Evolutionary conservation across 2,113 vertebrate species (phyloP), one percentile per base, ranked within the genome.

Genomic region (Podarcis raffonei): DNA sequence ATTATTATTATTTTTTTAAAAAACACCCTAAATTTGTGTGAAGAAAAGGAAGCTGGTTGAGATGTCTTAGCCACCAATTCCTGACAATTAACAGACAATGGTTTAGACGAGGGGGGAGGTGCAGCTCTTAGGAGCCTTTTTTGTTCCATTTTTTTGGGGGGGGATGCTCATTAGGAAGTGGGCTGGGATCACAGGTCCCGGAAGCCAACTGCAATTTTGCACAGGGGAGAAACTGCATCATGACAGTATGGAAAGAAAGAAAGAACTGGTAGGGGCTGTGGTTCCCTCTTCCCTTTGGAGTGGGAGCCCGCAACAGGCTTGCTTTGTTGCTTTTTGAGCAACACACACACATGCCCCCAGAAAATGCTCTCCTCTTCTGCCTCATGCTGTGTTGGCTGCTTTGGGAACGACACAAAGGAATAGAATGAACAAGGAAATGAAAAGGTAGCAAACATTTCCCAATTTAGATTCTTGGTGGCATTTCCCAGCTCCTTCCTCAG

Each of bases 221-320:
- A 39, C 48, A 0, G 0, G 2, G 39, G 65, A 30, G 35, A 74
- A 83, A n/a, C 1, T 0, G 2, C 59, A 0, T 0, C 6, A 71
- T 3, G 30, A 15, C 0, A 1, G 1, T 12, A 27, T 0, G 6
- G 16, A 0, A n/a, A n/a, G 86, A 71, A 74, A 27, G 35, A 3
- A 0, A 11, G 37, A 83, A 77, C 35, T 13, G 32, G n/a, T 6
- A 4, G n/a, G 0, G 1, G 23, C 0, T 15, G 0, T 57, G 0
- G 2, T 12, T 23, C 3, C 35, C n/a, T 53, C 2, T 65, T 83
- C 15, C 68, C 72, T 18, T 11, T 39, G n/a, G 35, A 9, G 18
- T 0, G 0, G 1, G 2, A 2, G 30, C 5, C 77, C 20, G 13
- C 15, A 2, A 1, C 0, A 1, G 8, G 3, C 59, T 88, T 5